Evolutionary conservation across 2,888 invertebrate species (phyloP).

Genomic region (Didymodactylos carnosus): DNA sequence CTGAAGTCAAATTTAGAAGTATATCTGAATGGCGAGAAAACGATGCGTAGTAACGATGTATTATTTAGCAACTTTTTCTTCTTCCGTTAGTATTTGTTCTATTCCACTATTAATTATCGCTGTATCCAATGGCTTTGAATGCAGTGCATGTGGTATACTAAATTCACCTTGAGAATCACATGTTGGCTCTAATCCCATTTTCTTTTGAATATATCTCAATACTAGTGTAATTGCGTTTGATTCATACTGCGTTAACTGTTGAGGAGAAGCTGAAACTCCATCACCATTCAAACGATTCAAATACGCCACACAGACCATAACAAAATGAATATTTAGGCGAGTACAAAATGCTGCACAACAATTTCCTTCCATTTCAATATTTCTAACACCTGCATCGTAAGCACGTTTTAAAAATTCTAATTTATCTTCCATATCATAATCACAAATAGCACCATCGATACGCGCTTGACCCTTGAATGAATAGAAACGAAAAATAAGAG

Average conservation of each 20-base stretch:
- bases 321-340: constrained; percentile 59
- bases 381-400: constrained; percentile 52
- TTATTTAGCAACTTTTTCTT: too few relatives aligned
- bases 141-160: too few relatives aligned
- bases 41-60: too few relatives aligned
- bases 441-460: constrained; percentile 85
- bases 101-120: too few relatives aligned
- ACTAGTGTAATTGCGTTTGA: constrained; percentile 50
- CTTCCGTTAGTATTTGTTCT: too few relatives aligned
- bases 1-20: too few relatives aligned
- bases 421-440: constrained; percentile 71
- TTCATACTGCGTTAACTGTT: constrained; percentile 73
- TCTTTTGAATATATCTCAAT: not conserved
- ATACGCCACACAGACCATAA: constrained; percentile 77
- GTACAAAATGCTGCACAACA: constrained; percentile 79
- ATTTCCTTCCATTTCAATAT: constrained; percentile 90
- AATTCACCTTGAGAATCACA: too few relatives aligned
- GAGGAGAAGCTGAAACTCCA: constrained; percentile 68
- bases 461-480: constrained; percentile 89
- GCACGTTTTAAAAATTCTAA: constrained; percentile 53
- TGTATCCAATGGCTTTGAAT: too few relatives aligned
- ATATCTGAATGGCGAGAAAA: too few relatives aligned
- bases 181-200: too few relatives aligned
- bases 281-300: constrained; percentile 78
- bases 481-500: constrained; percentile 14